A percentile compares a stretch with the other conserved stretches of the same genome.
These are phyloP conservation scores for Melinaea marsaeus DNA, from an alignment of 2,888 invertebrate species.

Conservation along the genomic window DNA sequence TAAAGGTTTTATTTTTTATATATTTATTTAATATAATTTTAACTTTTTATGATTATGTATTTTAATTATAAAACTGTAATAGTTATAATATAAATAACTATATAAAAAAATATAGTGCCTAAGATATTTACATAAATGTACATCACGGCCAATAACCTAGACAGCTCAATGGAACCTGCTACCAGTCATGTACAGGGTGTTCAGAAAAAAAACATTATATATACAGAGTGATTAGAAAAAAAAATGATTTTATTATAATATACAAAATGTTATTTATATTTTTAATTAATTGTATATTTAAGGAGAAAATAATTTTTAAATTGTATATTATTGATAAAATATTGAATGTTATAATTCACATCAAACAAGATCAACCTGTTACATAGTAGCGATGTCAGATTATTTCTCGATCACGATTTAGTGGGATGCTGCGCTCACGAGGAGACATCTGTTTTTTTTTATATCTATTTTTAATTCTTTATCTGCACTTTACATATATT, in stretches of 20 bases:
- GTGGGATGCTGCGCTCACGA: conserved; percentile 32
- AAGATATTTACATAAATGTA: conserved; percentile 23
- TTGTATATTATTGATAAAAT: too few relatives aligned
- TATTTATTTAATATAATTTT: conserved; percentile 18
- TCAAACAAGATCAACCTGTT: conserved; percentile 26
- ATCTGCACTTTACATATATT: conserved; percentile 23
- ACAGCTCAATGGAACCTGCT: conserved; percentile 20
- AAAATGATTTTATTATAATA: not conserved
- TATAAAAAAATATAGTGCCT: conserved; percentile 17
- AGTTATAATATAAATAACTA: conserved; percentile 13
- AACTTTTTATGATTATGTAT: not conserved
- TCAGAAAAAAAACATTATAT: not conserved
- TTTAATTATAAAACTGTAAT: conserved; percentile 13
- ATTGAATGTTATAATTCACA: too few relatives aligned
- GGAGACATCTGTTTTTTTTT: conserved; percentile 35
- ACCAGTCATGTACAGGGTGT: conserved; percentile 22
- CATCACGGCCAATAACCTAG: conserved; percentile 27
- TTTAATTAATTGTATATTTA: too few relatives aligned
- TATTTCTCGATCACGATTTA: conserved; percentile 36
- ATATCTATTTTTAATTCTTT: conserved; percentile 10
- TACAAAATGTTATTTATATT: not conserved
- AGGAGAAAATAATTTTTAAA: too few relatives aligned
- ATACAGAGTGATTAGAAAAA: too few relatives aligned
- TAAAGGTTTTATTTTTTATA: too few relatives aligned
- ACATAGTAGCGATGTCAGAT: conserved; percentile 29